A percentile compares a stretch with the other conserved stretches of the same genome.
Conservation (phyloP, 1,140 invertebrate species). For the Atta colombica region DNA sequence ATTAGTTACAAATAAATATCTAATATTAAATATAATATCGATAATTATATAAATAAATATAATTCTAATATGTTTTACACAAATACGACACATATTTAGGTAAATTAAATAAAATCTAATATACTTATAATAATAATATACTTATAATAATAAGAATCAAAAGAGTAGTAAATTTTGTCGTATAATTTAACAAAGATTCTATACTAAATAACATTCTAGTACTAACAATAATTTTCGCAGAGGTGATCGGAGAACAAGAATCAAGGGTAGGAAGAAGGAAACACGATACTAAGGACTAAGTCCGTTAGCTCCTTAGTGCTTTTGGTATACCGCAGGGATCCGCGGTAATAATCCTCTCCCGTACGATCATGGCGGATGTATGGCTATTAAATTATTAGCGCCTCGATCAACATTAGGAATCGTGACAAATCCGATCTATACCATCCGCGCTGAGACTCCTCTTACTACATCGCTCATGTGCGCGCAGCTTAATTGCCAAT, state of each 20-base stretch:
- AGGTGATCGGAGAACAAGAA: slow-evolving; percentile 61
- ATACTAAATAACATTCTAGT: neutral
- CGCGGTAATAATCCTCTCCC: slow-evolving; percentile 79
- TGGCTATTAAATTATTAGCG: slow-evolving; percentile 86
- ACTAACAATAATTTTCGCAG: slow-evolving; percentile 19
- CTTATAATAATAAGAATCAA: neutral
- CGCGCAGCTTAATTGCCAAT: slow-evolving; percentile 74
- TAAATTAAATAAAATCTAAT: neutral
- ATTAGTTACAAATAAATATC: neutral
- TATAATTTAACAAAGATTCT: slow-evolving; percentile 45
- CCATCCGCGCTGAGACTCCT: slow-evolving; percentile 56
- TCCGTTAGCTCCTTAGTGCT: slow-evolving; percentile 86
- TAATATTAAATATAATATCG: neutral
- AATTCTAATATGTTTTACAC: neutral
- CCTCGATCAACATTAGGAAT: slow-evolving; percentile 84
- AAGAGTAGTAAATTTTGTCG: neutral
- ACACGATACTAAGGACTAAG: slow-evolving; percentile 83
- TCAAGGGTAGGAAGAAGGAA: slow-evolving; percentile 77
- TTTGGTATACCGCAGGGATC: slow-evolving; percentile 81
- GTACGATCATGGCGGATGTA: slow-evolving; percentile 81
- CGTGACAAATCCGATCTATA: slow-evolving; percentile 85
- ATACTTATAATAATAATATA: neutral
- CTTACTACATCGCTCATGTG: slow-evolving; percentile 21
- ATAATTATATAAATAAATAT: neutral
- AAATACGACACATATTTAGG: neutral